phyloP scores from a whole-genome alignment of 2,797 vertebrate genomes.

The Hoplostethus atlanticus region DNA sequence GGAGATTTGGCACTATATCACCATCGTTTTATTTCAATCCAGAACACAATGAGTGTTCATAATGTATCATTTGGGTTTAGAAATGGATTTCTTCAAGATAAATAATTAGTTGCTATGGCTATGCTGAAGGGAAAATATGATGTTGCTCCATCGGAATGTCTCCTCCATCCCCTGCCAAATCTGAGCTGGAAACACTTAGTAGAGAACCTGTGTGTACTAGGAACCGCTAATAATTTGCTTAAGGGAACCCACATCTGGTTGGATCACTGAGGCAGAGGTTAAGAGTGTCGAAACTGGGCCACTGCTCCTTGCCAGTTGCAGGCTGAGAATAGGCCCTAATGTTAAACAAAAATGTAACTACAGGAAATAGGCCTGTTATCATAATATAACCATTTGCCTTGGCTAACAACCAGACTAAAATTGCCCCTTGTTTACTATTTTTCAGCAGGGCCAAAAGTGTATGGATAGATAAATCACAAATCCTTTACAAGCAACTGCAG shows the following conservation, averaged over 20 bases:
- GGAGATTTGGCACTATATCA: slow-evolving; percentile 4
- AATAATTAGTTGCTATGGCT: slow-evolving; percentile 91
- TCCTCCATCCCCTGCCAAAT: slow-evolving; percentile 81
- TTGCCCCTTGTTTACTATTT: slow-evolving; percentile 87
- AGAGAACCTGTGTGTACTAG: slow-evolving; percentile 89
- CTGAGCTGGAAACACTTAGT: slow-evolving; percentile 95
- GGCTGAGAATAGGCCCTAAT: slow-evolving; percentile 87
- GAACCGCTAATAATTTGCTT: slow-evolving; percentile 95
- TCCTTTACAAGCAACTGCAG: slow-evolving; percentile 61
- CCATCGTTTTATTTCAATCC: slow-evolving; percentile 8
- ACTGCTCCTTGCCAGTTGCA: slow-evolving; percentile 82
- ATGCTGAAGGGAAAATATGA: slow-evolving; percentile 90
- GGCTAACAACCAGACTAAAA: slow-evolving; percentile 89
- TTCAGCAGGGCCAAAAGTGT: slow-evolving; percentile 78
- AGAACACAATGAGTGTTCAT: slow-evolving; percentile 47
- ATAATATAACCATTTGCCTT: slow-evolving; percentile 92
- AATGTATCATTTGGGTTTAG: slow-evolving; percentile 57
- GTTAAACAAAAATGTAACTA: slow-evolving; percentile 93
- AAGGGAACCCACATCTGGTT: slow-evolving; percentile 95
- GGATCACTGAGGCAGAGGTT: slow-evolving; percentile 90
- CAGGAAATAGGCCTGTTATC: slow-evolving; percentile 95
- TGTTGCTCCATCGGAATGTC: slow-evolving; percentile 91
- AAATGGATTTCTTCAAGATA: slow-evolving; percentile 75
- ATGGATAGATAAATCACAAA: slow-evolving; percentile 77
- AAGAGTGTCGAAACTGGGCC: slow-evolving; percentile 86